These are phyloP conservation scores for Lamprologus speciosus DNA, from an alignment of 2,113 vertebrate species.

Conservation along the genomic window DNA sequence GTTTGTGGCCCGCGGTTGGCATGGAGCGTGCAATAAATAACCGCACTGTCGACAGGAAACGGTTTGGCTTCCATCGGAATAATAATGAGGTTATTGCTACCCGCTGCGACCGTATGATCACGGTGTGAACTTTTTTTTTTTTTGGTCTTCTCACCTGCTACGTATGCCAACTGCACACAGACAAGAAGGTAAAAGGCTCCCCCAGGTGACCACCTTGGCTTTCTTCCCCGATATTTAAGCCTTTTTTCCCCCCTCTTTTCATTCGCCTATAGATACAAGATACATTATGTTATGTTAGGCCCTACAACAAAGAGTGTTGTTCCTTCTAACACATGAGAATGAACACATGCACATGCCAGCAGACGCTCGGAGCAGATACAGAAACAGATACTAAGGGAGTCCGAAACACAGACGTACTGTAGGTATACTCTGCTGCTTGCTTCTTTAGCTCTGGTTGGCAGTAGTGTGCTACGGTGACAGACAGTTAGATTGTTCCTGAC, in stretches of 20 bases:
- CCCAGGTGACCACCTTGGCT: constrained; percentile 44
- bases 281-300: not conserved
- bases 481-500: constrained; percentile 76
- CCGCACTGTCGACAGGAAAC: constrained; percentile 68
- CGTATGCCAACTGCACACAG: constrained; percentile 52
- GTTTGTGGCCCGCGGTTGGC: constrained; percentile 66
- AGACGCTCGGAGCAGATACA: constrained; percentile 24
- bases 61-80: constrained; percentile 68
- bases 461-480: constrained; percentile 56
- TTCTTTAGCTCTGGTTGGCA: constrained; percentile 48
- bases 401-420: constrained; percentile 6
- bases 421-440: constrained; percentile 39
- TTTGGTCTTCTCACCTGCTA: constrained; percentile 17
- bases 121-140: constrained; percentile 41
- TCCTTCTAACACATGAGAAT: not conserved
- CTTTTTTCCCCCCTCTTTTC: not conserved
- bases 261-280: constrained; percentile 11
- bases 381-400: constrained; percentile 35
- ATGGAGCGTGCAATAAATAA: constrained; percentile 68
- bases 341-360: not conserved
- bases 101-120: constrained; percentile 68
- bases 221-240: constrained; percentile 24
- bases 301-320: constrained; percentile 6
- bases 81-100: constrained; percentile 77
- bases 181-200: not conserved